These are phyloP conservation scores for Diuraphis noxia DNA, from an alignment of 1,140 invertebrate genomes.

Conservation along the genomic window DNA sequence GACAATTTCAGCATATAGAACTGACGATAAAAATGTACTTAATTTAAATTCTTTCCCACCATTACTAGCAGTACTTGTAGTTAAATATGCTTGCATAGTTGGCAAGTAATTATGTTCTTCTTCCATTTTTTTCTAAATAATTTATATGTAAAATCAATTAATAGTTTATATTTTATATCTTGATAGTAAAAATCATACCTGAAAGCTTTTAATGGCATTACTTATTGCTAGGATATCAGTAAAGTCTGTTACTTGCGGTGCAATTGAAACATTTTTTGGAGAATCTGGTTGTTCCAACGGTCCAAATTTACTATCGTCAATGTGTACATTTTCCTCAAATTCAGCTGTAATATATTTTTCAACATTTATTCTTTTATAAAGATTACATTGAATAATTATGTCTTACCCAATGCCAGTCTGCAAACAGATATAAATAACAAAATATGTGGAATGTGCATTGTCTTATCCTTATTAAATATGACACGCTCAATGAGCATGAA, in stretches of 20 bases:
- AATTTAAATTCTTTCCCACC: constrained; percentile 46
- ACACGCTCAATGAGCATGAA: neutral
- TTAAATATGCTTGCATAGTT: constrained; percentile 51
- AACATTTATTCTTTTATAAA: neutral
- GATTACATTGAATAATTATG: neutral
- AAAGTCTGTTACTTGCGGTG: constrained; percentile 25
- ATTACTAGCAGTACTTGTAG: constrained; percentile 45
- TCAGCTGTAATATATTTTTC: constrained; percentile 20
- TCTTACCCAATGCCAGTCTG: neutral
- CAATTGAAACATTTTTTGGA: constrained; percentile 1
- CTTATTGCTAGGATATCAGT: constrained; percentile 34
- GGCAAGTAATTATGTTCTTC: constrained; percentile 43
- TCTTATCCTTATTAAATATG: neutral
- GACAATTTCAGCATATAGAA: constrained; percentile 20
- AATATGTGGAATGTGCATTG: neutral
- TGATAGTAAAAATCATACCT: constrained; percentile 15
- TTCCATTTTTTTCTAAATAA: constrained; percentile 45
- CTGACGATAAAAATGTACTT: constrained; percentile 29
- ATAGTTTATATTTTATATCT: neutral
- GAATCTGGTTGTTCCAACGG: constrained; percentile 39
- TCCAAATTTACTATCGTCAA: constrained; percentile 47
- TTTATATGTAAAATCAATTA: neutral
- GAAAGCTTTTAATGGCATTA: constrained; percentile 45
- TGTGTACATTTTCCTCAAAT: constrained; percentile 38
- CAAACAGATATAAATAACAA: constrained; percentile 6